Conservation (phyloP, 2,888 invertebrate genomes). For the Zeuzera pyrina region DNA sequence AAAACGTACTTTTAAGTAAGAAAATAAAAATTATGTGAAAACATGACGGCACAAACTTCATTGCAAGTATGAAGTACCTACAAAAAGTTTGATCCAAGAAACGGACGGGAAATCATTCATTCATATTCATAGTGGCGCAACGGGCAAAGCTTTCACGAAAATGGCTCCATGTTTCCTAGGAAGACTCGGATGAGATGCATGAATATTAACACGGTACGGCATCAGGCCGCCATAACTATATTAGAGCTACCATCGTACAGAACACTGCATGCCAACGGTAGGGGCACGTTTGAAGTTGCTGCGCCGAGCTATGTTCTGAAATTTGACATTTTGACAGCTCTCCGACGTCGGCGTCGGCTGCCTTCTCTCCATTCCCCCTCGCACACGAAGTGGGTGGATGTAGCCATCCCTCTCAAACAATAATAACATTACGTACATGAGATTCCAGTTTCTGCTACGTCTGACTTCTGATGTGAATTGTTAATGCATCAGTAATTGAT, state of each 20-base stretch:
- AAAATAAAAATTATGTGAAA: constrained; percentile 1
- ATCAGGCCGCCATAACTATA: constrained; percentile 64
- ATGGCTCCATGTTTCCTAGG: constrained; percentile 49
- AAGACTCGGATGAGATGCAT: constrained; percentile 65
- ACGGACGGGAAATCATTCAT: constrained; percentile 59
- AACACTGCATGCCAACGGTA: constrained; percentile 58
- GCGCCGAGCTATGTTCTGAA: constrained; percentile 63
- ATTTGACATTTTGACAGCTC: constrained; percentile 75
- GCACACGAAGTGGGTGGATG: constrained; percentile 19
- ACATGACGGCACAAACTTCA: no score
- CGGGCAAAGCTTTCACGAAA: constrained; percentile 64
- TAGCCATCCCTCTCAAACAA: constrained; percentile 27
- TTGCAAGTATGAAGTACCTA: constrained; percentile 23
- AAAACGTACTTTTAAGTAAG: not conserved
- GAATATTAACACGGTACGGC: constrained; percentile 65
- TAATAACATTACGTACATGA: constrained; percentile 62
- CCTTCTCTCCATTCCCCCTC: constrained; percentile 40
- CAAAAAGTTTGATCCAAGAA: constrained; percentile 61
- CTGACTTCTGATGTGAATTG: constrained; percentile 70
- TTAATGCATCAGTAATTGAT: constrained; percentile 73
- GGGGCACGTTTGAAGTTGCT: constrained; percentile 70
- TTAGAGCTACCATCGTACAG: constrained; percentile 46
- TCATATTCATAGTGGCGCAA: constrained; percentile 63
- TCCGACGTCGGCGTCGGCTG: constrained; percentile 63
- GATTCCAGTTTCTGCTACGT: constrained; percentile 67